Evolutionary conservation across 2,113 vertebrate genomes (phyloP).

Genomic region (Saimiri boliviensis): DNA sequence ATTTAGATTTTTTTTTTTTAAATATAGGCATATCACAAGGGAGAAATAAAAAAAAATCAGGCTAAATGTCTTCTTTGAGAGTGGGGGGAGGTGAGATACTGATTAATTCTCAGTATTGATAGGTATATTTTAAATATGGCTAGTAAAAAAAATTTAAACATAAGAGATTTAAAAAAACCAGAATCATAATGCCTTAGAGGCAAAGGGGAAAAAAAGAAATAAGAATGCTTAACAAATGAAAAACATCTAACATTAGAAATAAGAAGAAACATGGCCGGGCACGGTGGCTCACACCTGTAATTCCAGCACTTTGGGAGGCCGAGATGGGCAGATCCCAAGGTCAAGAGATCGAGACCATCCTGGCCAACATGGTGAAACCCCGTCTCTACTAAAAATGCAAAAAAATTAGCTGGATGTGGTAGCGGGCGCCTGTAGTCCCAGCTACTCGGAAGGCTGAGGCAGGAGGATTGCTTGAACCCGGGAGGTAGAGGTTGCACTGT

Average conservation of each 20-base stretch:
- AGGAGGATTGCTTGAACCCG: no score
- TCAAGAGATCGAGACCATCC: no score
- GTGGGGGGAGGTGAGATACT: background rate
- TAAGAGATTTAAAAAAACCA: background rate
- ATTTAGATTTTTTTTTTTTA: background rate
- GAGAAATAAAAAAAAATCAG: background rate
- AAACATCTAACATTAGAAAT: background rate
- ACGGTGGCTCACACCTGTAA: no score
- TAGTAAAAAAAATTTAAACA: slow-evolving; percentile 2
- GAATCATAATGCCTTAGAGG: background rate
- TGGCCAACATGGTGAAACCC: no score
- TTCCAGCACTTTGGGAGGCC: no score
- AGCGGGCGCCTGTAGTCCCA: no score
- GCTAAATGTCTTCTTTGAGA: background rate
- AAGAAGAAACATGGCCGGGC: background rate
- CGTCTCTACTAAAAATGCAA: no score
- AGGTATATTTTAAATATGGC: background rate
- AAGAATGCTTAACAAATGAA: slow-evolving; percentile 1
- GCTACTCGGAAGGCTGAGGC: no score
- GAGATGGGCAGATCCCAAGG: no score
- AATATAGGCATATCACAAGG: background rate
- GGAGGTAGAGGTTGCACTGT: no score
- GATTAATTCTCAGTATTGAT: background rate
- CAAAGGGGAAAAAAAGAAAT: background rate
- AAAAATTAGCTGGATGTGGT: no score